Evolutionary conservation across 92 coral and sea anemone species (phyloP).

Genomic region (Heliopora coerulea): DNA sequence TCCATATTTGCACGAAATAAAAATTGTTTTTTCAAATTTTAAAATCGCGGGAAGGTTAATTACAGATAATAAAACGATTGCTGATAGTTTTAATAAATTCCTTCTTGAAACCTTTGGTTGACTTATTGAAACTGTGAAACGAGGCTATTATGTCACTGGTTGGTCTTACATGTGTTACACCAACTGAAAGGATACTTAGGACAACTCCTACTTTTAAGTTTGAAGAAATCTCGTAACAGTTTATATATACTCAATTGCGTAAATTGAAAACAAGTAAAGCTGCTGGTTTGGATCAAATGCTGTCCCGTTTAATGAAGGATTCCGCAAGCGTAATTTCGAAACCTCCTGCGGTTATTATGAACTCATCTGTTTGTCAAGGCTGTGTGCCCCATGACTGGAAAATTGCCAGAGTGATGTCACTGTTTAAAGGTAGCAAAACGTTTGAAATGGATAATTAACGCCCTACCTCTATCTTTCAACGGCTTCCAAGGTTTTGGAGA

Average conservation of each 20-base stretch:
- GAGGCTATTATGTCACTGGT: too few species aligned
- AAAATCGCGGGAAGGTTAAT: too few species aligned
- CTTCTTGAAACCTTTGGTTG: too few species aligned
- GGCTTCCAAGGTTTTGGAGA: slow-evolving; percentile 46
- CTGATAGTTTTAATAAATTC: too few species aligned
- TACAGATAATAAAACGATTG: too few species aligned
- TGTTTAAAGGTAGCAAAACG: slow-evolving; percentile 48
- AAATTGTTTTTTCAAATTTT: too few species aligned
- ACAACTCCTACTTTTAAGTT: slow-evolving; percentile 6
- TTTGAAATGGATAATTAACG: slow-evolving; percentile 49
- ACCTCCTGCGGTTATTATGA: slow-evolving; percentile 24
- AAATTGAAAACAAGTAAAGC: slow-evolving; percentile 43
- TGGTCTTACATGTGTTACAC: too few species aligned
- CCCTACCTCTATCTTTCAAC: slow-evolving; percentile 45
- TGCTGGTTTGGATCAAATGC: slow-evolving; percentile 44
- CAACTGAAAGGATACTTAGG: too few species aligned
- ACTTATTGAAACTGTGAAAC: too few species aligned
- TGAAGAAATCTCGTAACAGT: slow-evolving; percentile 20
- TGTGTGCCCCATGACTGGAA: slow-evolving; percentile 43
- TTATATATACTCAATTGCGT: slow-evolving; percentile 1
- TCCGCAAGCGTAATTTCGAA: slow-evolving; percentile 22
- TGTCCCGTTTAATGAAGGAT: slow-evolving; percentile 44
- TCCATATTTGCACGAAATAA: too few species aligned
- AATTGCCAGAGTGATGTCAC: slow-evolving; percentile 47
- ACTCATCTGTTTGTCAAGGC: slow-evolving; percentile 20